Evolutionary conservation across 2,113 vertebrate species (phyloP), one percentile per base, ranked within the genome.

Genomic region (Phalacrocorax pelagicus): DNA sequence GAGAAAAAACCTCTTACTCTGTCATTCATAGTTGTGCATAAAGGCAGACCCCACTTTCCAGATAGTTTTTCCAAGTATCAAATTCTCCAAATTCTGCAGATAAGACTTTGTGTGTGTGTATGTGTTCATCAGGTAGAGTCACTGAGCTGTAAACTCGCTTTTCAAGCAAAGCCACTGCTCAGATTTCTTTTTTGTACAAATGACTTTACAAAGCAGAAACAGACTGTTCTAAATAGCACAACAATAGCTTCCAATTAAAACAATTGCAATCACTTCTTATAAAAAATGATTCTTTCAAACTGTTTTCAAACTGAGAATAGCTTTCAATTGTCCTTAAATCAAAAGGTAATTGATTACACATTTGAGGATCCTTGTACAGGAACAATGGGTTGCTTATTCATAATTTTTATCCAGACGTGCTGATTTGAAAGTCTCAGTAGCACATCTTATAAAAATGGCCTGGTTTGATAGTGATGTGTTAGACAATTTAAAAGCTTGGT

Each of bases 321-420:
- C 79, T 95, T 97, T 94, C 74, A 73, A 0, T 92, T 94, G 36
- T 67, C 75, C 69, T 94, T 89, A 91, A 96, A 96, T 95, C 70
- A 89, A 69, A 95, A 85, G 34, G 70, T 93, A 86, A 95, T 94
- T 95, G 85, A 79, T 91, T 90, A 84, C 26, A 22, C 63, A 40
- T 90, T 84, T 94, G 81, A 78, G 51, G 71, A 82, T 74, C 52
- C 86, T 93, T 89, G 44, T 63, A 70, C 23, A 83, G 78, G 40
- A 92, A 62, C 42, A 80, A 54, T 85, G 83, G 70, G 32, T 40
- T 89, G 75, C 62, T 93, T 88, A 77, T 92, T 94, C 74, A 54
- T 94, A 73, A 79, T 91, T 92, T 92, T 26, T 71, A 24, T 90
- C 92, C 47, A 72, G 19, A 32, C 51, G 30, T 55, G 44, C 86